These are phyloP conservation scores for Apamea monoglypha DNA, from an alignment of 2,888 invertebrate genomes.

Conservation along the genomic window DNA sequence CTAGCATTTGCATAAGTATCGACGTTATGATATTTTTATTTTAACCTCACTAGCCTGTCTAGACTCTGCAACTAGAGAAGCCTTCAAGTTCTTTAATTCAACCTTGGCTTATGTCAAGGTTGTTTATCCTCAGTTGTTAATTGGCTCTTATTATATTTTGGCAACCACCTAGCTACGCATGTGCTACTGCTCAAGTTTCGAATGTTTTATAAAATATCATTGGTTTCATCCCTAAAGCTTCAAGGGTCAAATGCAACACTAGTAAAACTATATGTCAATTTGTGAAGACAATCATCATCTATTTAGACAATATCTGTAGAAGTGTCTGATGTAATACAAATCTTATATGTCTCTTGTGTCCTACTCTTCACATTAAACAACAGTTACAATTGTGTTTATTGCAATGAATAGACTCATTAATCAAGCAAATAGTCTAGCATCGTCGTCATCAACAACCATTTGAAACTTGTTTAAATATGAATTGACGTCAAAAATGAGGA, in stretches of 20 bases:
- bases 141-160: constrained; percentile 14
- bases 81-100: constrained; percentile 18
- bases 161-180: background rate
- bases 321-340: constrained; percentile 33
- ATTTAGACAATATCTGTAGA: background rate
- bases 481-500: constrained; percentile 45
- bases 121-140: constrained; percentile 5
- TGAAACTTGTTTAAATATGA: constrained; percentile 27
- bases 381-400: constrained; percentile 38
- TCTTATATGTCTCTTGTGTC: background rate
- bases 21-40: background rate
- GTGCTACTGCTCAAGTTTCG: constrained; percentile 8
- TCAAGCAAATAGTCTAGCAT: constrained; percentile 30
- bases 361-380: background rate
- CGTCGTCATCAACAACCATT: constrained; percentile 7
- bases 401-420: constrained; percentile 44
- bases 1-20: background rate
- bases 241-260: background rate
- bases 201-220: too few relatives aligned
- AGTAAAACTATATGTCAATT: background rate
- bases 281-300: background rate
- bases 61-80: background rate
- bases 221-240: background rate
- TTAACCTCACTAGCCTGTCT: background rate
- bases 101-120: constrained; percentile 11